phyloP scores from a whole-genome alignment of 2,113 vertebrate species.

The Loxodonta africana region DNA sequence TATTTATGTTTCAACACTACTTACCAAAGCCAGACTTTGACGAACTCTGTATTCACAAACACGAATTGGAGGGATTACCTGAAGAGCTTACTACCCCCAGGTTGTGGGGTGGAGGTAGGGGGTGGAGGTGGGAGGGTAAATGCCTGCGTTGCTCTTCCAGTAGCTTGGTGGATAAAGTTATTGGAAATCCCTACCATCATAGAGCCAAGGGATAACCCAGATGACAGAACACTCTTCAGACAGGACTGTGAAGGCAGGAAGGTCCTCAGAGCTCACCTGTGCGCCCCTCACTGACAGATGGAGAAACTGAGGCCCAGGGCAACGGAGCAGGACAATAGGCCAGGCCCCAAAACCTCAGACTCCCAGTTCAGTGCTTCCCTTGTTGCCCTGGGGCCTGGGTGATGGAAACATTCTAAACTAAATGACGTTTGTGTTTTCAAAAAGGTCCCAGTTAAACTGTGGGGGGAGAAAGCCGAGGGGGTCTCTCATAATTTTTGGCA shows the following conservation, averaged over 20 bases:
- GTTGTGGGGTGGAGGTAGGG: not conserved
- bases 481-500: not conserved
- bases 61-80: not conserved
- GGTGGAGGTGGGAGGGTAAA: not conserved
- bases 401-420: not conserved
- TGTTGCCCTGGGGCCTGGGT: not conserved
- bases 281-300: not conserved
- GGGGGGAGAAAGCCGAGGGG: not conserved
- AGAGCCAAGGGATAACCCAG: not conserved
- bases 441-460: not conserved
- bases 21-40: not conserved
- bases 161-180: not conserved
- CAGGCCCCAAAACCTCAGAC: not conserved
- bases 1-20: not conserved
- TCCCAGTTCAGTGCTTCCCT: not conserved
- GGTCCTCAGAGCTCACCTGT: not conserved
- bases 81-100: not conserved
- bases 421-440: not conserved
- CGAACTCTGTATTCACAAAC: not conserved
- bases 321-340: not conserved
- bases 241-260: not conserved
- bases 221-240: not conserved
- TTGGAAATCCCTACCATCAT: not conserved
- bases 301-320: not conserved
- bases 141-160: not conserved